These are phyloP conservation scores for Epinephelus cyanopodus DNA, from an alignment of 2,113 vertebrate genomes.

Conservation along the genomic window DNA sequence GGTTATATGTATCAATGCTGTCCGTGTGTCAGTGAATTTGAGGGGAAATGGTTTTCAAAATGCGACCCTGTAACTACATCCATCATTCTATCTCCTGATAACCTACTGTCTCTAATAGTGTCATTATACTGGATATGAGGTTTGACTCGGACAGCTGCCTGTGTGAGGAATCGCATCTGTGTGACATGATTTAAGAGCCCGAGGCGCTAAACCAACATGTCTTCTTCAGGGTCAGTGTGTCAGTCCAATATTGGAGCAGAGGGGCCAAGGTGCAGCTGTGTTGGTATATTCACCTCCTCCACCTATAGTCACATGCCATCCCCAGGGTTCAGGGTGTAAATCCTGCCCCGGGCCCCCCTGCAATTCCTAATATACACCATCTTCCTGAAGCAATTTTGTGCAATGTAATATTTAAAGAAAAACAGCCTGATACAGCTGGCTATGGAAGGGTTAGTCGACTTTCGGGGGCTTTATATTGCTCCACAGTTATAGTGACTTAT, in stretches of 20 bases:
- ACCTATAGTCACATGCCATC: constrained; percentile 45
- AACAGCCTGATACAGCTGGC: not conserved
- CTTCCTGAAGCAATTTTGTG: constrained; percentile 40
- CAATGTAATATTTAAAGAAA: constrained; percentile 45
- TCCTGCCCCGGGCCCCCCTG: constrained; percentile 23
- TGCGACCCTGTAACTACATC: not conserved
- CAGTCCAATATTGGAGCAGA: constrained; percentile 70
- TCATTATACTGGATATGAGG: constrained; percentile 28
- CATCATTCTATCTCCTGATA: constrained; percentile 9
- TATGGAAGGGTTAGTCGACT: not conserved
- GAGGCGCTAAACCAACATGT: constrained; percentile 62
- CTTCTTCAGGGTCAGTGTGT: constrained; percentile 77
- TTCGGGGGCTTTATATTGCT: not conserved
- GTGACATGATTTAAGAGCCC: constrained; percentile 68
- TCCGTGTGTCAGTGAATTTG: constrained; percentile 7
- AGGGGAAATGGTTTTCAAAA: constrained; percentile 20
- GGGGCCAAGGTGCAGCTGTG: constrained; percentile 59
- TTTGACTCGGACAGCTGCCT: constrained; percentile 53
- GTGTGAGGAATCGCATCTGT: constrained; percentile 33
- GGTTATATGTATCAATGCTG: constrained; percentile 9
- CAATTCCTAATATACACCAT: constrained; percentile 27
- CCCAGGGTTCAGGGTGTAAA: constrained; percentile 55
- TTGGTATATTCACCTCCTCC: constrained; percentile 51
- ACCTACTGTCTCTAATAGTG: constrained; percentile 5
- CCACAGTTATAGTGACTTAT: constrained; percentile 16